Percentiles rank a stretch among this genome's conserved stretches.
phyloP scores from a whole-genome alignment of 2,113 vertebrate species.

The Macaca mulatta region DNA sequence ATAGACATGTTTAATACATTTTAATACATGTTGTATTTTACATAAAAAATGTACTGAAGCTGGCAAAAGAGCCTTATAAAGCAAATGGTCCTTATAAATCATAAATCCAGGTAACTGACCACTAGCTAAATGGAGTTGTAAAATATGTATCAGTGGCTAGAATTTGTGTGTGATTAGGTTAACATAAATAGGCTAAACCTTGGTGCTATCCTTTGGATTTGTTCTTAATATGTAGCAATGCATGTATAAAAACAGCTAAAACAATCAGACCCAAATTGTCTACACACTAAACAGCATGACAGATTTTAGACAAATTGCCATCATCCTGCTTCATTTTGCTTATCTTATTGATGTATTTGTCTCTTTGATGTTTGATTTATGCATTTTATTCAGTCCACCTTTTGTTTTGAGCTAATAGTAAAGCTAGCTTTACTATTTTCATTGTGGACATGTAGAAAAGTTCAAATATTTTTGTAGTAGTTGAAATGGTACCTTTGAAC shows the following conservation, averaged over 20 bases:
- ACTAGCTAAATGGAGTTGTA: neutral
- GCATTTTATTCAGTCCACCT: neutral
- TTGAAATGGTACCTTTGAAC: neutral
- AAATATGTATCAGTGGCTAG: neutral
- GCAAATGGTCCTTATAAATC: neutral
- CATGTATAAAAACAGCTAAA: neutral
- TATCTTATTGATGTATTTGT: neutral
- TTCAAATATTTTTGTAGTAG: neutral
- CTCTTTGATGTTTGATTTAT: neutral
- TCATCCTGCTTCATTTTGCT: neutral
- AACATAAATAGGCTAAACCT: neutral
- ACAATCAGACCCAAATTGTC: neutral
- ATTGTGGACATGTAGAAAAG: neutral
- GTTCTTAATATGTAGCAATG: constrained; percentile 14
- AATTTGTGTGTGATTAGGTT: constrained; percentile 21
- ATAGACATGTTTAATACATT: constrained; percentile 10
- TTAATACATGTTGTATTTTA: constrained; percentile 9
- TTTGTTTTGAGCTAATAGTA: neutral
- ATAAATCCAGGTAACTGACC: neutral
- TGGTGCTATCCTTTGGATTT: neutral
- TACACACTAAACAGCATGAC: neutral
- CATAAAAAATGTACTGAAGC: constrained; percentile 1
- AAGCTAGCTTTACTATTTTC: constrained; percentile 3
- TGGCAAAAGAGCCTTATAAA: neutral
- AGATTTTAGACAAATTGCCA: neutral